A percentile compares a stretch with the other conserved stretches of the same genome.
Conservation (phyloP, 2,888 invertebrate genomes). For the Lepidochitona cinerea region DNA sequence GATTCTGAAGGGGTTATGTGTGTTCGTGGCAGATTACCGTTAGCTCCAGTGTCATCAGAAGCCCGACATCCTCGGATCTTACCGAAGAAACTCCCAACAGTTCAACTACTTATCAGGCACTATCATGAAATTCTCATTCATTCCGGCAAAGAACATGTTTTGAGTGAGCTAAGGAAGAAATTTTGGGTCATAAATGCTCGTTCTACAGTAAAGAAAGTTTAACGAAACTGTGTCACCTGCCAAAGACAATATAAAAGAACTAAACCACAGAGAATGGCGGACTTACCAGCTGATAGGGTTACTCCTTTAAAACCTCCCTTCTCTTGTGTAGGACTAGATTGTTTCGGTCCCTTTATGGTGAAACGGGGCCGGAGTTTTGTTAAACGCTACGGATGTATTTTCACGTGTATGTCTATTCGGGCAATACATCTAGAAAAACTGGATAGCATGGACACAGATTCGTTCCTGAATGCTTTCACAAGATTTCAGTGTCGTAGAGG, state of each 20-base stretch:
- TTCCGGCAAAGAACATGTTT: constrained; percentile 1
- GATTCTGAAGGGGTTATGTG: not conserved
- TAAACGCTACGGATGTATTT: constrained; percentile 22
- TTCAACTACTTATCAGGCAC: not conserved
- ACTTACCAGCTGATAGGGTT: constrained; percentile 12
- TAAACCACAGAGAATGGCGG: constrained; percentile 10
- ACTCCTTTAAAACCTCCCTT: constrained; percentile 7
- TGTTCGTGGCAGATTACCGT: not conserved
- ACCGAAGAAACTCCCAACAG: not conserved
- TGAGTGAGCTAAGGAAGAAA: constrained; percentile 9
- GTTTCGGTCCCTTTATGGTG: constrained; percentile 17
- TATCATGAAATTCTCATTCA: constrained; percentile 10
- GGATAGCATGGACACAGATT: constrained; percentile 10
- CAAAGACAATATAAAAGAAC: not conserved
- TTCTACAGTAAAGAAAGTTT: not conserved
- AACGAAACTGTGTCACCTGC: constrained; percentile 6
- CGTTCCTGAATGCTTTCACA: constrained; percentile 10
- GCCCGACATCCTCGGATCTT: constrained; percentile 7
- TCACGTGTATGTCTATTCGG: constrained; percentile 14
- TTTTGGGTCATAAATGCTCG: constrained; percentile 9
- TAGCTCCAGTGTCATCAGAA: not conserved
- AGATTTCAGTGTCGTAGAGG: constrained; percentile 12
- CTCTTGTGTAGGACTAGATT: constrained; percentile 13
- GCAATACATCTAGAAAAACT: constrained; percentile 16
- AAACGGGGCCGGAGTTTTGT: not conserved